Evolutionary conservation across 2,113 vertebrate species (phyloP).

Genomic region (Sinocyclocheilus anophthalmus): DNA sequence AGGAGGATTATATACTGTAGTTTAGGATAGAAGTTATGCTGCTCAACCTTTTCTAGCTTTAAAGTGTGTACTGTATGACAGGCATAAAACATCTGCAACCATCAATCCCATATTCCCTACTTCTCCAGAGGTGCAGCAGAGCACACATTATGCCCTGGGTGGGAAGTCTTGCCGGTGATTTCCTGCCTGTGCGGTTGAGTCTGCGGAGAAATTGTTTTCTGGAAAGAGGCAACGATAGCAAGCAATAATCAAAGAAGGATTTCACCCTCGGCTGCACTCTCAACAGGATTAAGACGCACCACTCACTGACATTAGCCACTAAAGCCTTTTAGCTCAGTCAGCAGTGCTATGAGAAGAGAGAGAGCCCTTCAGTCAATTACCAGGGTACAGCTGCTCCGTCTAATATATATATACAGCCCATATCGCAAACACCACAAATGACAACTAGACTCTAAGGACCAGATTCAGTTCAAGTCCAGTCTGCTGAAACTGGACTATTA

Average conservation of each 20-base stretch:
- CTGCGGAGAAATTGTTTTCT: constrained; percentile 50
- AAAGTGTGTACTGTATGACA: background rate
- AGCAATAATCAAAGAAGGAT: constrained; percentile 66
- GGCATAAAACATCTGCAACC: constrained; percentile 7
- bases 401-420: constrained; percentile 32
- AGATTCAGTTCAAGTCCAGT: background rate
- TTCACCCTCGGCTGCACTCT: constrained; percentile 68
- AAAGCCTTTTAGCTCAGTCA: constrained; percentile 58
- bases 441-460: background rate
- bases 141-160: background rate
- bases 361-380: constrained; percentile 29
- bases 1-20: background rate
- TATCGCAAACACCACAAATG: constrained; percentile 30
- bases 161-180: background rate
- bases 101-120: background rate
- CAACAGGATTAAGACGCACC: constrained; percentile 73
- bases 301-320: constrained; percentile 70
- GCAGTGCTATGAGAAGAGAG: constrained; percentile 3
- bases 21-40: background rate
- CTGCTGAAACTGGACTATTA: constrained; percentile 14
- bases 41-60: background rate
- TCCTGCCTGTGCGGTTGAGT: constrained; percentile 41
- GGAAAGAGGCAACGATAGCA: constrained; percentile 56
- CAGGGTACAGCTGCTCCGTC: background rate
- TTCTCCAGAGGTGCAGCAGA: constrained; percentile 1